Percentiles rank a stretch among this genome's conserved stretches.
Conservation (phyloP, 2,888 invertebrate genomes). For the Hemicrepidius hirtus region DNA sequence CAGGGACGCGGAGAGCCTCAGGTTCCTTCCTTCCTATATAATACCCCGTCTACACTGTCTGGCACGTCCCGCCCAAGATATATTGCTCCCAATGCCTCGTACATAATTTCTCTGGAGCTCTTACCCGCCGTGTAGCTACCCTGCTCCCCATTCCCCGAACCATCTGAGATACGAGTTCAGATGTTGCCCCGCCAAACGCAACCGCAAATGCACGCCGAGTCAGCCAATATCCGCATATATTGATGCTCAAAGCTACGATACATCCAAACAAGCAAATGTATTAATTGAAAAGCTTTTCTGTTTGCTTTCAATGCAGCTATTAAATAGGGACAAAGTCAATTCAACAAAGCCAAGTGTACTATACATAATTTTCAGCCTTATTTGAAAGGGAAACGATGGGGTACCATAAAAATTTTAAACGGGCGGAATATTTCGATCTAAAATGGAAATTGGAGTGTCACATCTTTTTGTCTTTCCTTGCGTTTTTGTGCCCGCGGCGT, state of each 20-base stretch:
- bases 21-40: constrained; percentile 71
- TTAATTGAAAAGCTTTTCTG: constrained; percentile 5
- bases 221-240: constrained; percentile 52
- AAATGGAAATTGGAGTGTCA: constrained; percentile 73
- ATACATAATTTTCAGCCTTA: constrained; percentile 31
- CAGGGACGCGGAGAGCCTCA: constrained; percentile 68
- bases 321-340: background rate
- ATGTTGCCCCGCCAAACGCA: constrained; percentile 57
- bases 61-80: constrained; percentile 72
- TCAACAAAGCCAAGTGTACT: constrained; percentile 6
- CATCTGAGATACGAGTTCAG: constrained; percentile 60
- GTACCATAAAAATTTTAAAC: constrained; percentile 50
- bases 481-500: constrained; percentile 68
- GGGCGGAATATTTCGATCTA: constrained; percentile 69
- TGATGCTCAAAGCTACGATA: constrained; percentile 38
- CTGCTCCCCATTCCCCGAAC: constrained; percentile 55
- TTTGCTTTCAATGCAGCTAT: background rate
- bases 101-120: constrained; percentile 72
- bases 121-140: constrained; percentile 59
- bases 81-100: constrained; percentile 74
- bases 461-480: constrained; percentile 70
- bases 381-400: constrained; percentile 38
- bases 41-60: constrained; percentile 72
- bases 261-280: constrained; percentile 28
- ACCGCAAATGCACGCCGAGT: constrained; percentile 52